A percentile compares a stretch with the other conserved stretches of the same genome.
Evolutionary conservation across 2,888 invertebrate genomes (phyloP).

Genomic region (Icerya purchasi): DNA sequence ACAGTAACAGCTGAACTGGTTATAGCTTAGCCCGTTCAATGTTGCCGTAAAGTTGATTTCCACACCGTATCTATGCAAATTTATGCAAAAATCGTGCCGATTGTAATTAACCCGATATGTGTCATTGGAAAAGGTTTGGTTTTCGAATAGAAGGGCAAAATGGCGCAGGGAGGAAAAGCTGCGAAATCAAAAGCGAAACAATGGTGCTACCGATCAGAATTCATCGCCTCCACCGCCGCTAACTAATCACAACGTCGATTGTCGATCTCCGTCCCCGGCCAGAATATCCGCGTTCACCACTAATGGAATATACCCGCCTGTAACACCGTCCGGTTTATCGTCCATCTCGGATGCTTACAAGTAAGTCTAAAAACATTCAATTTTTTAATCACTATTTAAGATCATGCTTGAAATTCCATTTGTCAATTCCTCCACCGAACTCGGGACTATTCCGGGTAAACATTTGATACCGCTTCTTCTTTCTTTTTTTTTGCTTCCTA

Average conservation of each 20-base stretch:
- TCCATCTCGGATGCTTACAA: conserved; percentile 43
- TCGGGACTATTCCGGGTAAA: background rate
- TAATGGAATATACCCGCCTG: conserved; percentile 35
- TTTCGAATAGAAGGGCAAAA: conserved; percentile 95
- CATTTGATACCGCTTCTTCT: background rate
- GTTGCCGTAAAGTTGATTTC: no score
- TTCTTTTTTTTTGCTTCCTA: background rate
- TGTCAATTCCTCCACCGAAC: background rate
- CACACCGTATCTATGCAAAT: no score
- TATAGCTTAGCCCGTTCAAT: no score
- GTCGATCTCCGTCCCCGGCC: conserved; percentile 8
- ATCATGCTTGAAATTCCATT: background rate
- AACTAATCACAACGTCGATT: conserved; percentile 21
- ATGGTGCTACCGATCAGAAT: conserved; percentile 25
- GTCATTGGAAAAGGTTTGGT: conserved; percentile 93
- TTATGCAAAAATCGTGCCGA: no score
- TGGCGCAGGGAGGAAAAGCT: conserved; percentile 98
- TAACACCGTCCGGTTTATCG: conserved; percentile 26
- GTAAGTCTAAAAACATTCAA: conserved; percentile 26
- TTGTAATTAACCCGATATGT: no score
- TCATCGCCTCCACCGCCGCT: conserved; percentile 29
- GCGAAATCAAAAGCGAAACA: conserved; percentile 44
- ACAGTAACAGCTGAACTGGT: no score
- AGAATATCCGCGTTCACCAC: conserved; percentile 28
- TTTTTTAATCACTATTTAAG: background rate